Conservation (phyloP, 2,888 invertebrate species). For the Drosophila melanosoma region DNA sequence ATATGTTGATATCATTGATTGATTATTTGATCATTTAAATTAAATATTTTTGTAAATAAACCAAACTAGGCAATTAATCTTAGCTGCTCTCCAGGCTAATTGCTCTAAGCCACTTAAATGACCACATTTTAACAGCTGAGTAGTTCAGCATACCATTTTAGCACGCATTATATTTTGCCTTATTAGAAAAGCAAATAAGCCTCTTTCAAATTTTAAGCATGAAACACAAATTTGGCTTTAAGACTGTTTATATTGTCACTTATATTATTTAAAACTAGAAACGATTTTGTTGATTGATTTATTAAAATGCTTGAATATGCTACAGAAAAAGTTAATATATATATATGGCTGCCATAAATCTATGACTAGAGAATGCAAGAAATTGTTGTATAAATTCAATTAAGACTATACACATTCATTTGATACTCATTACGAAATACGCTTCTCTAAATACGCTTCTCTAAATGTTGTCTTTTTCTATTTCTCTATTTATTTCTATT, state of each 20-base stretch:
- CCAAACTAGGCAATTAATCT: constrained; percentile 38
- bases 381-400: too few relatives aligned
- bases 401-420: too few relatives aligned
- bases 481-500: neutral
- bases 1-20: constrained; percentile 26
- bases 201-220: constrained; percentile 5
- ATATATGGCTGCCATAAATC: neutral
- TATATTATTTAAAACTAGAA: constrained; percentile 15
- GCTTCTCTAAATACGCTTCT: neutral
- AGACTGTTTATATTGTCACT: constrained; percentile 7
- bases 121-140: constrained; percentile 24
- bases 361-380: too few relatives aligned
- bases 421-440: neutral
- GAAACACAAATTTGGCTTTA: neutral
- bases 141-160: constrained; percentile 46
- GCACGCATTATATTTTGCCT: constrained; percentile 40
- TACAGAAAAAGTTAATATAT: neutral
- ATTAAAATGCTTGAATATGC: neutral
- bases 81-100: constrained; percentile 53
- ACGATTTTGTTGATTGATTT: constrained; percentile 33
- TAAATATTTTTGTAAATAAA: constrained; percentile 22
- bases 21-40: constrained; percentile 29
- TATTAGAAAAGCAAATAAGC: constrained; percentile 48
- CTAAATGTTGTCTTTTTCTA: neutral
- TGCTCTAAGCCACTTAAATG: constrained; percentile 44